Evolutionary conservation across 2,888 invertebrate genomes (phyloP).

Genomic region (Mongoloraphidia duomilia): DNA sequence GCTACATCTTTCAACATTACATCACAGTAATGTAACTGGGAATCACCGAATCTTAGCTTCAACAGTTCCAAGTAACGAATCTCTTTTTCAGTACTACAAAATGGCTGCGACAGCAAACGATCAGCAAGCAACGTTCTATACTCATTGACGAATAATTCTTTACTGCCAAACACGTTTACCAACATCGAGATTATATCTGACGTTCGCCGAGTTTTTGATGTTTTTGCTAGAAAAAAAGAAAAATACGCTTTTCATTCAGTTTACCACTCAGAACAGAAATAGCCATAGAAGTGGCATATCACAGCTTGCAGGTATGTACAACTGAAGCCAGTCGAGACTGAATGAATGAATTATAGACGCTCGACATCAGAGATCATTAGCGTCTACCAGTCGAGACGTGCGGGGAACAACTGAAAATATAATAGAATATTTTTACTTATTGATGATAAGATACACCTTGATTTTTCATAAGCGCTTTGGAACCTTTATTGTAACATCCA

Average conservation of each 20-base stretch:
- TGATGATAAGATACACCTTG: no score
- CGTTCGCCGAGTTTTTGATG: slow-evolving; percentile 43
- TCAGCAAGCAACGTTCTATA: slow-evolving; percentile 90
- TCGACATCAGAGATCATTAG: no score
- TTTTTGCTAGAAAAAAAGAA: slow-evolving; percentile 31
- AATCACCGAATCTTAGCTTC: slow-evolving; percentile 88
- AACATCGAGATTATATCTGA: slow-evolving; percentile 96
- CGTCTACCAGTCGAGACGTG: no score
- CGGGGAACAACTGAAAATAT: no score
- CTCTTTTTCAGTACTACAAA: slow-evolving; percentile 81
- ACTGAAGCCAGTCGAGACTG: no score
- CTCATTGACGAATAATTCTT: slow-evolving; percentile 95
- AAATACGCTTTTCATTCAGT: neutral
- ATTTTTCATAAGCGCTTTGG: no score
- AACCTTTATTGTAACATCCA: no score
- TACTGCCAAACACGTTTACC: slow-evolving; percentile 96
- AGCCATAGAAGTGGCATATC: no score
- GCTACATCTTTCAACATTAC: slow-evolving; percentile 97
- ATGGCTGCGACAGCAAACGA: slow-evolving; percentile 64
- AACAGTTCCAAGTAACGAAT: slow-evolving; percentile 84
- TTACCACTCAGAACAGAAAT: no score
- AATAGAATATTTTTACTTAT: no score
- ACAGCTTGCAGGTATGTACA: no score
- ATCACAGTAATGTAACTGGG: slow-evolving; percentile 93
- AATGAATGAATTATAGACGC: no score